Base-by-base conservation (phyloP, 2,113 vertebrate species). In the Sapajus apella region DNA sequence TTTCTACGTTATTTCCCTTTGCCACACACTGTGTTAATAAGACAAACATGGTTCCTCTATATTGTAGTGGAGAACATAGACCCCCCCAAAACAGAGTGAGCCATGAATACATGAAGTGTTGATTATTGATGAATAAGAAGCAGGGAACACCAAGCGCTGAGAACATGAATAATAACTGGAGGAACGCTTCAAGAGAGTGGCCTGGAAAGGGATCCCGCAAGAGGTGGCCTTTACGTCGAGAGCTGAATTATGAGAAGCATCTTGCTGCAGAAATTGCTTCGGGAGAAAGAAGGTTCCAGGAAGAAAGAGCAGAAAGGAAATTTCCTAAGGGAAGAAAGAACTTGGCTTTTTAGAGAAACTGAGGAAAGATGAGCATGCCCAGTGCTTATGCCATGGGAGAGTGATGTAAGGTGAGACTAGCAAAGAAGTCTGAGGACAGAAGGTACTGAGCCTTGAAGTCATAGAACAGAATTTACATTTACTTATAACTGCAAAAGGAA, bases 261-360 rank as follows among this genome's bases (percentile, higher is more conserved):
- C 75, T 83, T 92, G 37, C 70, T 18, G 35, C 47, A 8, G 80
- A 91, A 84, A 76, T 47, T 18, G 18, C 30, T 12, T 45, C 10
- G 3, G 25, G 58, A 82, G 56, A 50, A 50, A 86, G 56, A 56
- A 50, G 32, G n/a, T 97, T 95, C 55, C 30, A 70, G 87, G 58
- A 4, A 30, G 82, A 66, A 52, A 61, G 83, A 80, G 12, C n/a
- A 32, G 11, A 30, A n/a, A 64, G n/a, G 25, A 16, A 43, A 76
- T 88, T 61, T 87, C 66, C 64, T 58, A 4, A 52, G 70, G 40
- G 68, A 91, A 91, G 75, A 35, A 68, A 82, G 25, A 55, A 1
- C 2, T n/a, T 70, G 45, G 2, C 37, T 88, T 95, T 97, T 32
- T 82, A 52, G 87, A 94, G 81, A 96, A 97, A 21, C 58, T 55